Conservation (phyloP, 2,888 invertebrate genomes). For the Kuschelorhynchus macadamiae region DNA sequence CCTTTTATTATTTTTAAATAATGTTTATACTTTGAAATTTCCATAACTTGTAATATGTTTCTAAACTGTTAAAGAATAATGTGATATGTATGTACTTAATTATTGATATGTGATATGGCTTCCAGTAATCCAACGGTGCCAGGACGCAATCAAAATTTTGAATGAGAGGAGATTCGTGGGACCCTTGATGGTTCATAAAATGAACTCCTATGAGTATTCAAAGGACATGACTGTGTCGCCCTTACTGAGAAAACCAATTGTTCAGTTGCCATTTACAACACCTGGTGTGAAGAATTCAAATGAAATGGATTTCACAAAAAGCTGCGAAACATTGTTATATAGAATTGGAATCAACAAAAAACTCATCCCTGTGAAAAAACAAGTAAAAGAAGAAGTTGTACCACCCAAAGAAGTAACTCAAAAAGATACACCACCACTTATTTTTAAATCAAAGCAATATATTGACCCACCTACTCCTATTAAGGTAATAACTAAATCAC, state of each 20-base stretch:
- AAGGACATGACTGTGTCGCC: slow-evolving; percentile 57
- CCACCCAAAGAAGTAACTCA: slow-evolving; percentile 24
- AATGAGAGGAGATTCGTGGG: slow-evolving; percentile 57
- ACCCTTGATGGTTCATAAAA: slow-evolving; percentile 54
- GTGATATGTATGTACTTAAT: not conserved
- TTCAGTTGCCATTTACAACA: slow-evolving; percentile 57
- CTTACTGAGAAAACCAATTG: slow-evolving; percentile 43
- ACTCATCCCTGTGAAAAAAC: not conserved
- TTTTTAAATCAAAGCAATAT: slow-evolving; percentile 9
- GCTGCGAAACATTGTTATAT: slow-evolving; percentile 38
- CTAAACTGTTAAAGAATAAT: not conserved
- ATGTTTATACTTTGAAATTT: too few species aligned
- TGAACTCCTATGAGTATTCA: slow-evolving; percentile 42
- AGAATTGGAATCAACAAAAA: slow-evolving; percentile 31
- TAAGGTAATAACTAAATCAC: slow-evolving; percentile 12
- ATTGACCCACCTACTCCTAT: slow-evolving; percentile 1
- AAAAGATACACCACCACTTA: slow-evolving; percentile 25
- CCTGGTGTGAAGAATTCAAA: slow-evolving; percentile 29
- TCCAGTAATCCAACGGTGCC: slow-evolving; percentile 67
- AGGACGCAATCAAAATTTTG: slow-evolving; percentile 65
- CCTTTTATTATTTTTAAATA: slow-evolving; percentile 8
- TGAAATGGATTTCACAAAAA: slow-evolving; percentile 34
- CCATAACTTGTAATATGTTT: too few species aligned
- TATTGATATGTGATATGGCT: slow-evolving; percentile 52
- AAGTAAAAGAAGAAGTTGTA: slow-evolving; percentile 11